Evolutionary conservation across 2,113 vertebrate genomes (phyloP).

Genomic region (Argyrosomus japonicus): DNA sequence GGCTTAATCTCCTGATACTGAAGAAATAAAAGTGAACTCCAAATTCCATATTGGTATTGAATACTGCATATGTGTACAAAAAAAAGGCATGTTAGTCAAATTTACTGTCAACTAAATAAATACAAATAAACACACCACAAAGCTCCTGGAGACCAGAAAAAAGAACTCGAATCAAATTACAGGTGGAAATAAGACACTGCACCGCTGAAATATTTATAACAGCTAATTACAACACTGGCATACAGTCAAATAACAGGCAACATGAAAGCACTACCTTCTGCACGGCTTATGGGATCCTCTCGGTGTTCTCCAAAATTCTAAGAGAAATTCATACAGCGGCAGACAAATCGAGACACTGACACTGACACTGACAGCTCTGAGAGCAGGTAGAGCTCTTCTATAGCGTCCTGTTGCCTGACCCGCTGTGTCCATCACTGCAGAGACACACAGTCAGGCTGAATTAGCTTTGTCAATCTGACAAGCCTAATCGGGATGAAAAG

Average conservation of each 20-base stretch:
- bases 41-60: not conserved
- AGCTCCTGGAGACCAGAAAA: not conserved
- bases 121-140: not conserved
- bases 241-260: slow-evolving; percentile 33
- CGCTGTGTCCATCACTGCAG: not conserved
- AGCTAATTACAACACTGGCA: slow-evolving; percentile 65
- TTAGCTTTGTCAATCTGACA: slow-evolving; percentile 23
- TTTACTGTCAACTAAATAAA: not conserved
- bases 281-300: not conserved
- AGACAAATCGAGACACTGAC: not conserved
- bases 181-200: slow-evolving; percentile 57
- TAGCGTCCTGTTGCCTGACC: not conserved
- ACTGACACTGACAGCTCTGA: not conserved
- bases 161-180: slow-evolving; percentile 40
- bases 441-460: slow-evolving; percentile 5
- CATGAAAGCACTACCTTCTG: slow-evolving; percentile 11
- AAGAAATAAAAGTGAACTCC: not conserved
- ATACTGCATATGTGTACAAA: not conserved
- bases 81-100: not conserved
- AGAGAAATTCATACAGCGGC: not conserved
- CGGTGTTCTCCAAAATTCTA: not conserved
- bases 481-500: slow-evolving; percentile 30
- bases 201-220: slow-evolving; percentile 75
- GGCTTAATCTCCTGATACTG: not conserved
- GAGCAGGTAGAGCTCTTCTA: not conserved